These are phyloP conservation scores for Drosophila bocki DNA, from an alignment of 1,140 invertebrate species.

Conservation along the genomic window DNA sequence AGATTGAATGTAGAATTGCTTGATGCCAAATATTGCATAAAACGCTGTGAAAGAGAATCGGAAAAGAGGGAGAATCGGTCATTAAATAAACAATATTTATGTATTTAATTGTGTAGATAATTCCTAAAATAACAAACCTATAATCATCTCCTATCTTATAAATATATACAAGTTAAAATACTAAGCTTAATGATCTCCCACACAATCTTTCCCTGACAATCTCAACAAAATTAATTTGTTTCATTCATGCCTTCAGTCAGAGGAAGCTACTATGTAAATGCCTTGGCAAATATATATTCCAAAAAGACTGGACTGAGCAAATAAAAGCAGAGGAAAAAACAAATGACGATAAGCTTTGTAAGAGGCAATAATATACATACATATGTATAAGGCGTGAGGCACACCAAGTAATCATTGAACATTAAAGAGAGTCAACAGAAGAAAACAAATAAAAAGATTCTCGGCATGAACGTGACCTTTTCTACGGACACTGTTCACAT, in stretches of 20 bases:
- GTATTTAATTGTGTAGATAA: background rate
- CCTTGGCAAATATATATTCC: conserved; percentile 23
- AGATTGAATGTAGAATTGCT: conserved; percentile 99
- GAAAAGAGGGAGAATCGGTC: background rate
- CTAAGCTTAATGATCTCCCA: background rate
- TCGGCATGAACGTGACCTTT: conserved; percentile 40
- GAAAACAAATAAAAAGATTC: conserved; percentile 29
- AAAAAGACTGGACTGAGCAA: conserved; percentile 18
- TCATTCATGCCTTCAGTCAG: conserved; percentile 9
- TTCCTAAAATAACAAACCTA: background rate
- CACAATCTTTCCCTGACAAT: background rate
- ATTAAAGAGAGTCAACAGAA: conserved; percentile 34
- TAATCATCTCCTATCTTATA: background rate
- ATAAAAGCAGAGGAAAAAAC: conserved; percentile 18
- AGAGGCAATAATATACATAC: conserved; percentile 5
- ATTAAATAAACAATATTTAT: background rate
- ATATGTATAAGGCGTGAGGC: background rate
- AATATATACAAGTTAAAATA: background rate
- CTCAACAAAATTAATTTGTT: background rate
- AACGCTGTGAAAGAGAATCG: conserved; percentile 92
- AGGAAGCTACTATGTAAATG: conserved; percentile 22
- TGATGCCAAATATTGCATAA: conserved; percentile 99
- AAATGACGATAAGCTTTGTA: conserved; percentile 27
- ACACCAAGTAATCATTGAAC: conserved; percentile 5
- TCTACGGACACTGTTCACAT: conserved; percentile 7